Base-by-base conservation (phyloP, 2,888 invertebrate species). In the Lasioglossum marginatum region DNA sequence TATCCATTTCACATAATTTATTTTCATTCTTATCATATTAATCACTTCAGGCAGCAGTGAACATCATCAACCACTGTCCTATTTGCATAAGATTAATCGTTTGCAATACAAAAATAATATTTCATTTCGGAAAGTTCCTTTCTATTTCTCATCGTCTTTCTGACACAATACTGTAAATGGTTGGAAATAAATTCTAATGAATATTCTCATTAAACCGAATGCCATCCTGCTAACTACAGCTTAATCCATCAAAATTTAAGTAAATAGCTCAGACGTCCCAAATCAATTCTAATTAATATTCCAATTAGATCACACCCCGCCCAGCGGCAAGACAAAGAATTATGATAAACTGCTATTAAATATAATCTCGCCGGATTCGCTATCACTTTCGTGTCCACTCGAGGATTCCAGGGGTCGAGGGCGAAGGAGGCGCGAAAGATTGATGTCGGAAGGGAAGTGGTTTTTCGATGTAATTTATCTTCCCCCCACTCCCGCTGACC, bases 391-490 rank as follows among this genome's bases (percentile, higher is more conserved):
- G 31, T 1, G 63, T 31, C 63, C 63, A 31, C 63, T 63, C 63
- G 27, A 63, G 63, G 16, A 63, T 31, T 63, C 31, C 63, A 31
- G 27, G 6, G 16, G 63, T 31, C n/a, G 63, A 66, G 66, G 34
- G 34, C 19, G 16, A 34, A 34, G 19, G 31, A 66, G 19, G 34
- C 34, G 34, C 31, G 66, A 66, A 43, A 66, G 43, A 63, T 66
- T 66, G 63, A 52, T 52, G 66, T 66, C 66, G 19, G 34, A 34
- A 19, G 66, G 66, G 8, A 66, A 66, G 34, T 66, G 34, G 31
- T 19, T 34, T 34, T 34, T 74, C 66, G 66, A 31, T 66, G 66
- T 66, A 66, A 66, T 66, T 66, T 66, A 66, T 66, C 66, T 66
- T 66, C 1, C 31, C 31, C 66, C 66, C 31, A 31, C 19, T 3